Evolutionary conservation across 2,113 vertebrate genomes (phyloP).

Genomic region (Podilymbus podiceps): DNA sequence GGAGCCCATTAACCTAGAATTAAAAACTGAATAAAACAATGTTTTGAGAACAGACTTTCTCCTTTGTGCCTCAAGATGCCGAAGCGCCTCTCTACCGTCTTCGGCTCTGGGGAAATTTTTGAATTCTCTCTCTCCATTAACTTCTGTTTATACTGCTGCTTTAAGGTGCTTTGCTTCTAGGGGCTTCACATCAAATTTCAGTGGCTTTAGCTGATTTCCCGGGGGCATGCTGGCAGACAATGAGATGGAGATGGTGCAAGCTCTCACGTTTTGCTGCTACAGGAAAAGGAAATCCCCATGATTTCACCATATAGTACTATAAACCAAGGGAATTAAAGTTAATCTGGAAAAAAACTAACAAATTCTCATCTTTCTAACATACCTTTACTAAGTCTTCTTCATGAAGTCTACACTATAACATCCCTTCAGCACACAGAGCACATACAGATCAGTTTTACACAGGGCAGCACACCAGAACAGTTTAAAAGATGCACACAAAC

Average conservation of each 20-base stretch:
- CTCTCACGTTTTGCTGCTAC: constrained; percentile 13
- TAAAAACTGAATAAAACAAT: constrained; percentile 8
- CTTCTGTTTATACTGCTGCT: neutral
- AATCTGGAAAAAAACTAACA: neutral
- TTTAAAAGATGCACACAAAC: neutral
- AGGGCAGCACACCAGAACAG: neutral
- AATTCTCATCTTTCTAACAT: neutral
- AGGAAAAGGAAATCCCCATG: constrained; percentile 45
- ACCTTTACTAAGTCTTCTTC: neutral
- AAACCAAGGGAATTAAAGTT: neutral
- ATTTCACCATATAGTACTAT: neutral
- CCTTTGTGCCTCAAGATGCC: neutral
- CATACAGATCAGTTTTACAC: neutral
- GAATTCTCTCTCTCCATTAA: neutral
- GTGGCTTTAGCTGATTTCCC: constrained; percentile 16
- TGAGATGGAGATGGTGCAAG: neutral
- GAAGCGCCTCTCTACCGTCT: neutral
- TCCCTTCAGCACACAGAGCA: neutral
- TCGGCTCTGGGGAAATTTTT: neutral
- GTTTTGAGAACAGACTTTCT: constrained; percentile 31
- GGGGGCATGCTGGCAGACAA: neutral
- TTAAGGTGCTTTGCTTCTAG: neutral
- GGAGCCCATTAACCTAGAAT: constrained; percentile 38
- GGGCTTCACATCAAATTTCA: neutral
- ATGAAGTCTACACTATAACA: neutral